These are phyloP conservation scores for Harpagus bidentatus DNA, from an alignment of 2,113 vertebrate species.

Conservation along the genomic window DNA sequence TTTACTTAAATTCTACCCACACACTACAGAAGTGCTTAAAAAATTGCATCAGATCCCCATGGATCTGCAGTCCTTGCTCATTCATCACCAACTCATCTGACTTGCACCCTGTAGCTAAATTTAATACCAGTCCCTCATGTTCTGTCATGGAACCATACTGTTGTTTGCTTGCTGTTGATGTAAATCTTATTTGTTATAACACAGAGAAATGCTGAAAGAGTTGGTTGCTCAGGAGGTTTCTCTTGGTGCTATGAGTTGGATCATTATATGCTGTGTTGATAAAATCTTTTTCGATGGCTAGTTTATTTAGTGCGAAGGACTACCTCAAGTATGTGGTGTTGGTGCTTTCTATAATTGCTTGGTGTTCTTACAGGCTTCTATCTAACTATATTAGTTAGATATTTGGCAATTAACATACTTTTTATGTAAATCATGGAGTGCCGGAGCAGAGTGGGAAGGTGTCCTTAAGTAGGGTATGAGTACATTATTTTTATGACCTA, in stretches of 20 bases:
- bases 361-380: not conserved
- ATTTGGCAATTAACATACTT: not conserved
- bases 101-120: constrained; percentile 10
- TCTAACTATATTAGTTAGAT: not conserved
- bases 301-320: not conserved
- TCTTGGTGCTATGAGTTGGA: not conserved
- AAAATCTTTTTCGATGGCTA: not conserved
- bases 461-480: not conserved
- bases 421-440: not conserved
- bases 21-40: not conserved
- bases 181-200: not conserved
- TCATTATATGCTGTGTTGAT: not conserved
- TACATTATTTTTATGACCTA: not conserved
- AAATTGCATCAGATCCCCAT: not conserved
- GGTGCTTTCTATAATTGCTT: not conserved
- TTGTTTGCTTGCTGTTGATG: not conserved
- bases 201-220: not conserved
- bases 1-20: constrained; percentile 17
- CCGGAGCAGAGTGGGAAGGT: not conserved
- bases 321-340: not conserved
- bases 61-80: constrained; percentile 18
- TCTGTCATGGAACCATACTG: not conserved
- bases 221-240: not conserved
- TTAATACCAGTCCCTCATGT: not conserved
- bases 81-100: constrained; percentile 43